Evolutionary conservation across 2,113 vertebrate species (phyloP), one percentile per base, ranked within the genome.

Genomic region (Melanerpes aurifrons): DNA sequence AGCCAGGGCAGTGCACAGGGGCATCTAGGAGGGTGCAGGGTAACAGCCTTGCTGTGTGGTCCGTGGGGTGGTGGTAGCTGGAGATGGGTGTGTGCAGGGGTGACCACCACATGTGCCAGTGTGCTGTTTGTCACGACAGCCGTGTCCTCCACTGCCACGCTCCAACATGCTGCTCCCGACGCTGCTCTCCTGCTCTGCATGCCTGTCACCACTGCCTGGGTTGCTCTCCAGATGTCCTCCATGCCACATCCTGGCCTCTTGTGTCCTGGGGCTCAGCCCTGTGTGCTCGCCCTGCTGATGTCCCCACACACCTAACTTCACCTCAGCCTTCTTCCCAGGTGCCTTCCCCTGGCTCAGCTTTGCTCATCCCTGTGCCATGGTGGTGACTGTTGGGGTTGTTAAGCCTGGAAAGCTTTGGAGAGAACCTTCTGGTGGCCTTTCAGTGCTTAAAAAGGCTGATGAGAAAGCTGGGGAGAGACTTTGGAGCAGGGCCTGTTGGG

Each of bases 231-330:
- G 12, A 10, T 12, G 28, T 63, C 32, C 29, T 35, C 43, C 35
- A 37, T 54, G 35, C 58, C 1, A 2, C 1, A 2, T 22, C 43
- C 32, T 8, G 17, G 45, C 35, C 15, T 18, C 3, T 1, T 1
- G 1, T 9, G 50, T 12, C 26, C 73, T 18, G 82, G n/a, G 21
- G 21, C 58, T 45, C 67, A 13, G n/a, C 31, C 15, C 40, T 5
- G 47, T 63, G 6, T 0, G 0, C 48, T 76, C 2, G 1, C 47
- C 26, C 13, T 6, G 2, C 21, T 1, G 4, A 28, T 1, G 4
- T 13, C 50, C 43, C 61, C 24, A 48, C 56, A 7, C 26, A 58
- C 11, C 12, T 3, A 2, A 37, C 50, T 15, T 16, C 4, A 7
- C 26, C 35, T 67, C 80, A 31, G 76, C 14, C 48, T 17, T 58